These are phyloP conservation scores for Hirudo medicinalis DNA, from an alignment of 1,140 invertebrate genomes.

Conservation along the genomic window DNA sequence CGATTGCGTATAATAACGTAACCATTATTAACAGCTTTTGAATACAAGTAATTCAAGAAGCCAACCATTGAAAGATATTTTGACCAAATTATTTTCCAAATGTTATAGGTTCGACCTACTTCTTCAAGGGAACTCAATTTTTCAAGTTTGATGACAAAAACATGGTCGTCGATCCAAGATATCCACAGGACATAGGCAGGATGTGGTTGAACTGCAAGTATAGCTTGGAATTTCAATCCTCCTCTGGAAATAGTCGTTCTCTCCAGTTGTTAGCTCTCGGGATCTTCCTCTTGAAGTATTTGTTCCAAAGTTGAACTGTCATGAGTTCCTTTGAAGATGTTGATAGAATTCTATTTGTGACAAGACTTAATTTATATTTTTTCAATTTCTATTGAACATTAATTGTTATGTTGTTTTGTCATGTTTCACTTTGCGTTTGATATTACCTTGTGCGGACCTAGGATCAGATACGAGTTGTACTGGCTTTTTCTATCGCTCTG, in stretches of 20 bases:
- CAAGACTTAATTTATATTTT: no score
- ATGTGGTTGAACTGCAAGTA: conserved; percentile 8
- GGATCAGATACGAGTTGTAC: no score
- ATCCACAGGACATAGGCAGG: not conserved
- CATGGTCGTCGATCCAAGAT: not conserved
- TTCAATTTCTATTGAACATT: no score
- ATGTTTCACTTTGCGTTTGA: no score
- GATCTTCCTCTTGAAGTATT: no score
- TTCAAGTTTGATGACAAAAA: conserved; percentile 1
- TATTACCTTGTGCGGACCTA: no score
- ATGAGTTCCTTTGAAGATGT: no score
- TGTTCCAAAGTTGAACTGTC: no score
- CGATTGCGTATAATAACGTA: not conserved
- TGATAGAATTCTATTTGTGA: no score
- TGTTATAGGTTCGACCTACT: not conserved
- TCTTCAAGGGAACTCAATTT: conserved; percentile 14
- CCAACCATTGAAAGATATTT: not conserved
- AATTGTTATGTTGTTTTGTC: no score
- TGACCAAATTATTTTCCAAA: not conserved
- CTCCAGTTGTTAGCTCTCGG: not conserved
- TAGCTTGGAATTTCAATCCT: not conserved
- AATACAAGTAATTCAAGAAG: not conserved
- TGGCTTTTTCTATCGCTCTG: no score
- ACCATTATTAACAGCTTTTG: not conserved
- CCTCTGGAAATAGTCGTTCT: not conserved